Conservation (phyloP, 2,113 vertebrate species). For the Rallus limicola region DNA sequence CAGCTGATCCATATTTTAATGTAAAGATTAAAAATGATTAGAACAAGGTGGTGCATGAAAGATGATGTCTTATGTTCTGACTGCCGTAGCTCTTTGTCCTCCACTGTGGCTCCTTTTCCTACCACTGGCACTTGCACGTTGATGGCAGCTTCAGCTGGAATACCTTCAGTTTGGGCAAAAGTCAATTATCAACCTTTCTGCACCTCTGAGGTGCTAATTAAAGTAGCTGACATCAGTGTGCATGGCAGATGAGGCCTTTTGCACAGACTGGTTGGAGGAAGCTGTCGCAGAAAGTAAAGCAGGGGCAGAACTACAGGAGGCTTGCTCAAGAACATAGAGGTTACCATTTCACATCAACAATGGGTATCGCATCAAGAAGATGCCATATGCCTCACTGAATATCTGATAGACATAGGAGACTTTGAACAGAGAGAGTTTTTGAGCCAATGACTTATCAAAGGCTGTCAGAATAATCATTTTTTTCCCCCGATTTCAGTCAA, state of each 20-base stretch:
- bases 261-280: background rate
- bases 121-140: background rate
- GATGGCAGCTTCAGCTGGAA: background rate
- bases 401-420: conserved; percentile 19
- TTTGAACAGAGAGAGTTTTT: conserved; percentile 8
- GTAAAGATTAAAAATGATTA: background rate
- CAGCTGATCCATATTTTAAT: background rate
- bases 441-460: conserved; percentile 42
- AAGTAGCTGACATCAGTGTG: background rate
- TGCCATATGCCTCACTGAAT: background rate
- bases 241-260: background rate
- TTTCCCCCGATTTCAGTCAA: conserved; percentile 24
- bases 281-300: background rate
- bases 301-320: background rate
- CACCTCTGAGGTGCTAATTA: background rate
- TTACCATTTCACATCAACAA: background rate
- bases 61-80: accelerated
- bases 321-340: background rate
- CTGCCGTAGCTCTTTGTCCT: background rate
- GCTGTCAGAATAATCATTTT: conserved; percentile 55
- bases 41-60: background rate
- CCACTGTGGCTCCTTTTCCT: accelerated
- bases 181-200: background rate
- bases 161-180: background rate
- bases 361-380: background rate